Evolutionary conservation across 2,888 invertebrate species (phyloP).

Genomic region (Stomorhina lunata): DNA sequence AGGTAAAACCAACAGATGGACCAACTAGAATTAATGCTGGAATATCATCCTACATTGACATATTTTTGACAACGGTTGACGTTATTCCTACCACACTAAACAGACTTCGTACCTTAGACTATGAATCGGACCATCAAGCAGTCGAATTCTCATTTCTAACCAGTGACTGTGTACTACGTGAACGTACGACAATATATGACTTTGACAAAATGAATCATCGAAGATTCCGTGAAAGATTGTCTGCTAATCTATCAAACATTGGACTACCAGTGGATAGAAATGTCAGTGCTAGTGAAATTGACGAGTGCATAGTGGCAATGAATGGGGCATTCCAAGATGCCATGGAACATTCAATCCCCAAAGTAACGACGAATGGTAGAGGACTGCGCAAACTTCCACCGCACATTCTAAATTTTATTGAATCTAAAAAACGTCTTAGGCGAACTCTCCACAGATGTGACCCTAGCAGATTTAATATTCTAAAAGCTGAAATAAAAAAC

Average conservation of each 20-base stretch:
- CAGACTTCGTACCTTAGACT: neutral
- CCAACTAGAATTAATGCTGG: too few species aligned
- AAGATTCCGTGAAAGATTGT: neutral
- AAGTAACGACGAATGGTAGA: neutral
- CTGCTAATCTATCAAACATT: neutral
- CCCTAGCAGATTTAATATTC: neutral
- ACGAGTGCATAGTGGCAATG: neutral
- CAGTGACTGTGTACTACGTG: neutral
- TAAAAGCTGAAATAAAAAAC: neutral
- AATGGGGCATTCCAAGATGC: neutral
- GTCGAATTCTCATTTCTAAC: neutral
- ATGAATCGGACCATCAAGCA: neutral
- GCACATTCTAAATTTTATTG: neutral
- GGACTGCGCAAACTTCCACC: neutral
- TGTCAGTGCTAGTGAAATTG: neutral
- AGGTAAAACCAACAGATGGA: too few species aligned
- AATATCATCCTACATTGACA: too few species aligned
- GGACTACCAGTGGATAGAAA: neutral
- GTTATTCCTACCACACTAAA: too few species aligned
- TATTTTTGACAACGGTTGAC: too few species aligned
- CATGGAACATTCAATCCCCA: neutral
- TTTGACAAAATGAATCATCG: neutral
- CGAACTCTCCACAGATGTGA: neutral
- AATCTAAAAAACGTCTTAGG: neutral
- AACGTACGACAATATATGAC: neutral